Percentiles rank a stretch among this genome's conserved stretches.
Evolutionary conservation across 2,888 invertebrate species (phyloP).

Genomic region (Dione vanillae): DNA sequence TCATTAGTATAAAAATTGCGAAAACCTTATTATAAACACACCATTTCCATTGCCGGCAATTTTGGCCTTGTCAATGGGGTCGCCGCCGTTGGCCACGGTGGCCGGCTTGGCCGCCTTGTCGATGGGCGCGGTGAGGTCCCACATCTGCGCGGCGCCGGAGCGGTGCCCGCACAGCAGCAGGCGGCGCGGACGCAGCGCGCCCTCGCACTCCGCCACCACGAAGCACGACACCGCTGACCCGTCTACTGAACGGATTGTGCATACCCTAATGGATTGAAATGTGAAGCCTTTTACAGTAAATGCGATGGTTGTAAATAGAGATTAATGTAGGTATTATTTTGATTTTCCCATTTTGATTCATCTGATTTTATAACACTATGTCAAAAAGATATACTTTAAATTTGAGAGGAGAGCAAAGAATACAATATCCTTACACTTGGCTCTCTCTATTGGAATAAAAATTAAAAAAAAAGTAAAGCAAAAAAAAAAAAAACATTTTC

Average conservation of each 20-base stretch:
- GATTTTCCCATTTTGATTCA: too few species aligned
- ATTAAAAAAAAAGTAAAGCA: too few species aligned
- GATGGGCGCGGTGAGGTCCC: constrained; percentile 98
- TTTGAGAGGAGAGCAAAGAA: too few species aligned
- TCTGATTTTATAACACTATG: too few species aligned
- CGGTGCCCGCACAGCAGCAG: constrained; percentile 96
- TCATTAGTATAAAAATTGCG: background rate
- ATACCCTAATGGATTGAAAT: constrained; percentile 86
- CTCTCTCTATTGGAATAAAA: too few species aligned
- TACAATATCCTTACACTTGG: too few species aligned
- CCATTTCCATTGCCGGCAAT: constrained; percentile 34
- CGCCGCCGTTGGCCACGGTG: constrained; percentile 43
- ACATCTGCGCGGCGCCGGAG: constrained; percentile 97
- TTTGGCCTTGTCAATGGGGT: background rate
- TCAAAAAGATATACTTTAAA: too few species aligned
- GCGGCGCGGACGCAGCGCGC: constrained; percentile 94
- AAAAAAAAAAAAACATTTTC: too few species aligned
- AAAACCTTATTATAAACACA: too few species aligned
- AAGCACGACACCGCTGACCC: constrained; percentile 97
- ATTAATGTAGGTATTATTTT: too few species aligned
- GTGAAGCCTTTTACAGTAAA: too few species aligned
- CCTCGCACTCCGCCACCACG: constrained; percentile 98
- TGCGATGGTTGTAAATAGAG: too few species aligned
- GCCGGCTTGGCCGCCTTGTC: constrained; percentile 85
- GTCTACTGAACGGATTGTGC: constrained; percentile 97